Conservation (phyloP, 2,888 invertebrate genomes). For the Mellilla xanthometata region DNA sequence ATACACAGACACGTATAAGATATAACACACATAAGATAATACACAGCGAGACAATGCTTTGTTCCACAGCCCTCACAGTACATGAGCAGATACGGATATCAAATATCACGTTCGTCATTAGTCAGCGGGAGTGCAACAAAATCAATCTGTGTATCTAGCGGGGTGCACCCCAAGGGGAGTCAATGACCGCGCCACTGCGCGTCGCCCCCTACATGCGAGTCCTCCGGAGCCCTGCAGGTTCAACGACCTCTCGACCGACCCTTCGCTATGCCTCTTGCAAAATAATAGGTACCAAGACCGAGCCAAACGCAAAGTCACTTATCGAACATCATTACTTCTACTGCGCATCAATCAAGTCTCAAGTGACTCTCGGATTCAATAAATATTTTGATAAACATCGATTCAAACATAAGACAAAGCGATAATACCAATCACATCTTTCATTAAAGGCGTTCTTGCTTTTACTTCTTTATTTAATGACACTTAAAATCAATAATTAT, state of each 20-base stretch:
- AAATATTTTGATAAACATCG: neutral
- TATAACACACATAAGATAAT: no score
- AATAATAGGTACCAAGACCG: no score
- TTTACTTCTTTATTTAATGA: no score
- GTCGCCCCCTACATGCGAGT: constrained; percentile 54
- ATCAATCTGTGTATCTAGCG: constrained; percentile 55
- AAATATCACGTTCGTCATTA: constrained; percentile 9
- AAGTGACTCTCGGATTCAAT: no score
- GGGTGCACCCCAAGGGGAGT: constrained; percentile 64
- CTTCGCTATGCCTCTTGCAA: constrained; percentile 55
- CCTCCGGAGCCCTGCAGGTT: constrained; percentile 68
- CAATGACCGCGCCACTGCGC: constrained; percentile 72
- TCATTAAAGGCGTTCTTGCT: no score
- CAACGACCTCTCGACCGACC: constrained; percentile 66
- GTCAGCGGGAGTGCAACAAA: constrained; percentile 37
- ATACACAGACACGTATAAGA: no score
- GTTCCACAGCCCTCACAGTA: no score
- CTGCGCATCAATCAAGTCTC: no score
- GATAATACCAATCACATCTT: no score
- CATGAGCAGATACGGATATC: neutral
- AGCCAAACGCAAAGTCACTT: constrained; percentile 33
- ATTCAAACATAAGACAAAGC: neutral
- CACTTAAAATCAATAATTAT: no score
- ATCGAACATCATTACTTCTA: constrained; percentile 33
- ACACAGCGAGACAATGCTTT: no score